Base-by-base conservation (phyloP, 2,797 vertebrate genomes). In the Crotalus adamanteus region DNA sequence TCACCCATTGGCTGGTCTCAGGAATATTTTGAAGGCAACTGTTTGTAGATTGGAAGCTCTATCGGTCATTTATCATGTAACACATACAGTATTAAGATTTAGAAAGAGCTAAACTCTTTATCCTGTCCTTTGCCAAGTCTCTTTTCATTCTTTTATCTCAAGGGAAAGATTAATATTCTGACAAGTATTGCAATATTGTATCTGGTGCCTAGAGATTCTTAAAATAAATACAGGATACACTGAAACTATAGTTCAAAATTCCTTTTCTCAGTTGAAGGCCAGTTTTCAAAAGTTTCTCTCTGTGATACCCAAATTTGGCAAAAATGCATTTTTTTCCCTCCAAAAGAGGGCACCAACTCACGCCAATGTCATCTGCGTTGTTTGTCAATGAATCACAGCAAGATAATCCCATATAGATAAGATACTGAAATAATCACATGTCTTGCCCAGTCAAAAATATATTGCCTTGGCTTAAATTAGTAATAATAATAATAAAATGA, bases 121-220 rank as follows among this genome's bases (percentile, higher is more conserved):
- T 94, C 91, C 91, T 90, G 87, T 95, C 92, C 60, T 93, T 93
- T 94, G 88, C 83, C 92, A 95, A 95, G 94, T 96, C 93, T 20
- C 37, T 61, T 90, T 93, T 65, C 91, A 87, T 93, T 94, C 93
- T 88, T 95, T 65, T 92, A 95, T 93, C 96, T 95, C 88, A 89
- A 94, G 93, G 92, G 25, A 42, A 93, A 96, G 95, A 97, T 96
- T 94, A 95, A 94, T 93, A 65, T 94, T 93, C 94, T 97, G 96
- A 94, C 95, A 96, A 93, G 91, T 95, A 91, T 92, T 93, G 93
- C 92, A 95, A 78, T 96, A 96, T 96, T 96, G 94, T 96, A 96
- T 95, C 95, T 97, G 96, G 95, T 96, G 92, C 86, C 94, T 60
- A 60, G 93, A 95, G 94, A 96, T 93, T 93, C 95, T 96, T 93